Conservation (phyloP, 2,888 invertebrate genomes). For the Tholera decimalis region DNA sequence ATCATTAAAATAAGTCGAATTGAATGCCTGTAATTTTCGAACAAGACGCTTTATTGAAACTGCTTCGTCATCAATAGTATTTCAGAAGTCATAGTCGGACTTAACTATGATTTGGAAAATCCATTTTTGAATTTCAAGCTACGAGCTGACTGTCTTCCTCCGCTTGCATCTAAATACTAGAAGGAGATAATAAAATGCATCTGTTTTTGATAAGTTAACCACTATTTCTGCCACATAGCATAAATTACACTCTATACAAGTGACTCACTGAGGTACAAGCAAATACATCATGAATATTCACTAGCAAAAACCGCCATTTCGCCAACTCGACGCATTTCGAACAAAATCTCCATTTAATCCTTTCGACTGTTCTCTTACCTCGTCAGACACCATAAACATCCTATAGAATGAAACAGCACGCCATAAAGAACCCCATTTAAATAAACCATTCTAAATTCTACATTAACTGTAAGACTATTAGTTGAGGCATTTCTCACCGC, state of each 20-base stretch:
- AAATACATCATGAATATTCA: not conserved
- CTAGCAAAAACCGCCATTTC: not conserved
- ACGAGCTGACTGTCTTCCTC: too few relatives aligned
- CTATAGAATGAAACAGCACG: constrained; percentile 44
- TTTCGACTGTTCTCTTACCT: constrained; percentile 15
- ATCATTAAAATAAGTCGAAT: too few relatives aligned
- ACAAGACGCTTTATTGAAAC: too few relatives aligned
- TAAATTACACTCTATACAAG: not conserved
- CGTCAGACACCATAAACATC: constrained; percentile 31
- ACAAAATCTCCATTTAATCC: constrained; percentile 22
- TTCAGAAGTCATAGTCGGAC: too few relatives aligned
- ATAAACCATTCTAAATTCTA: constrained; percentile 66
- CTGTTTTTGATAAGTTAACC: too few relatives aligned
- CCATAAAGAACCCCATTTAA: constrained; percentile 58
- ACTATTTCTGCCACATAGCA: not conserved
- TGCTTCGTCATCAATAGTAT: too few relatives aligned
- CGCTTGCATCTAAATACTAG: too few relatives aligned
- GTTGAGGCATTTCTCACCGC: constrained; percentile 65
- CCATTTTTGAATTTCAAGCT: not conserved
- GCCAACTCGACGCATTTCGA: constrained; percentile 1
- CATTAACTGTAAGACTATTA: constrained; percentile 68
- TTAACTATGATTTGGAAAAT: not conserved
- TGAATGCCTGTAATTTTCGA: too few relatives aligned
- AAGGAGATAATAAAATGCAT: too few relatives aligned
- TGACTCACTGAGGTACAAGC: not conserved